phyloP scores from a whole-genome alignment of 2,888 invertebrate species.

The Limnephilus marmoratus region DNA sequence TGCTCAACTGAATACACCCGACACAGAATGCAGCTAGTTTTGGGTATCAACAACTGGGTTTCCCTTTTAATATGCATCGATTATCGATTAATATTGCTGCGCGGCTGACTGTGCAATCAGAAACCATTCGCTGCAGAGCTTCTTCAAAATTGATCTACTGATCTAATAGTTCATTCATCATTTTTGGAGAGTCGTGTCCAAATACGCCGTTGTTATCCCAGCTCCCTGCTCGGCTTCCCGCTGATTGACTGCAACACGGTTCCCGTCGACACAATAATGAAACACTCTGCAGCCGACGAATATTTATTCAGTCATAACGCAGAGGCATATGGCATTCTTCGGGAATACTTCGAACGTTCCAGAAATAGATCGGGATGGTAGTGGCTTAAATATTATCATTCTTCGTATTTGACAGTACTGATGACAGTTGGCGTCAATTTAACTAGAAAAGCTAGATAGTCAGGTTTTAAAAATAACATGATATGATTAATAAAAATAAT shows the following conservation, averaged over 20 bases:
- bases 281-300: conserved; percentile 22
- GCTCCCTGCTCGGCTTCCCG: not conserved
- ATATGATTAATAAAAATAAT: too few relatives aligned
- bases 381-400: conserved; percentile 19
- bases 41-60: too few relatives aligned
- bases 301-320: conserved; percentile 50
- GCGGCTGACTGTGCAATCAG: too few relatives aligned
- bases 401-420: not conserved
- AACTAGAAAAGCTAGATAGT: not conserved
- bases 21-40: too few relatives aligned
- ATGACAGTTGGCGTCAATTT: not conserved
- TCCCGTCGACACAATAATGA: conserved; percentile 32
- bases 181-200: too few relatives aligned
- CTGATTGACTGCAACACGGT: conserved; percentile 41
- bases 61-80: too few relatives aligned
- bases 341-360: conserved; percentile 3
- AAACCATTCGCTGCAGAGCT: too few relatives aligned
- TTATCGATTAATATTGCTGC: too few relatives aligned
- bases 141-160: not conserved
- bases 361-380: conserved; percentile 36
- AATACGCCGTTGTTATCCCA: not conserved
- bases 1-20: too few relatives aligned
- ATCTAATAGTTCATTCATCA: not conserved
- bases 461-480: not conserved
- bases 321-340: conserved; percentile 41